Evolutionary conservation across 2,888 invertebrate species (phyloP).

Genomic region (Lasioglossum villosulum): DNA sequence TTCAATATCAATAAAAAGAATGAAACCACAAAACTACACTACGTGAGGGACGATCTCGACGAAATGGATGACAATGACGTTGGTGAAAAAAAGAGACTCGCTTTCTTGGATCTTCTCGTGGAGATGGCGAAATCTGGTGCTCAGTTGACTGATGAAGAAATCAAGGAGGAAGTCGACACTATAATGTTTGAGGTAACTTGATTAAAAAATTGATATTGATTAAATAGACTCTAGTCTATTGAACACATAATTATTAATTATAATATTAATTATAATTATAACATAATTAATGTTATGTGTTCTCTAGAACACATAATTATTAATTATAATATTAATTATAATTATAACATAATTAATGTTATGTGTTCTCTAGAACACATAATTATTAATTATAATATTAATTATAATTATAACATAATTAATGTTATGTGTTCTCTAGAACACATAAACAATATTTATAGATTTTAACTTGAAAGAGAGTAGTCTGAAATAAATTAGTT

Average conservation of each 20-base stretch:
- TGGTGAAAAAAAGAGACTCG: slow-evolving; percentile 90
- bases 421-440: no score
- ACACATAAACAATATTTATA: background rate
- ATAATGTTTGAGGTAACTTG: slow-evolving; percentile 92
- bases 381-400: no score
- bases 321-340: no score
- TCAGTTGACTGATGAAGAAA: slow-evolving; percentile 90
- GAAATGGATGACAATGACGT: slow-evolving; percentile 82
- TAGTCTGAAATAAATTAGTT: no score
- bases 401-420: no score
- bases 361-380: no score
- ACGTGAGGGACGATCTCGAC: slow-evolving; percentile 85
- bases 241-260: no score
- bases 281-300: no score
- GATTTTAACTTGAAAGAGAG: background rate
- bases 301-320: no score
- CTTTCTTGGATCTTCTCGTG: slow-evolving; percentile 94
- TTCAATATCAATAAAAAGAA: background rate
- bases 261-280: no score
- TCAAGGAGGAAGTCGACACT: slow-evolving; percentile 93
- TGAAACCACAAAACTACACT: slow-evolving; percentile 72
- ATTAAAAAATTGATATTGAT: background rate
- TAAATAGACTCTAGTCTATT: no score
- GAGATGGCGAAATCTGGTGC: slow-evolving; percentile 91
- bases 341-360: no score